Base-by-base conservation (phyloP, 2,888 invertebrate species). In the Linyphia triangularis region DNA sequence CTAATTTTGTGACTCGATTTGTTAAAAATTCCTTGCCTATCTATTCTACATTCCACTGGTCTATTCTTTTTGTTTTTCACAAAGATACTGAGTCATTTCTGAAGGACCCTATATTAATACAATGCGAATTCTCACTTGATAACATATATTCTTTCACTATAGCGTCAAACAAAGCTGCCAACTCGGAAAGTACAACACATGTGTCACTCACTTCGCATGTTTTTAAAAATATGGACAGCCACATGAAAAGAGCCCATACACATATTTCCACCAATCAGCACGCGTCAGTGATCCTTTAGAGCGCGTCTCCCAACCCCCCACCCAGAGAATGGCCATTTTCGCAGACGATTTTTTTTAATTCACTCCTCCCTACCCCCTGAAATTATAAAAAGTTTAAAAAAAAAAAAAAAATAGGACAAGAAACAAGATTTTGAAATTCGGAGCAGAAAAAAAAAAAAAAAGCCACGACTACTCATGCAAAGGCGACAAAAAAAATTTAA, bases 251-350 rank as follows among this genome's bases (percentile, higher is more conserved):
- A 3, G 9, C 67, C 22, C 24, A n/a, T 40, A 43, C 43, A 28
- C 16, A 24, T 43, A n/a, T n/a, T n/a, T 72, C 72, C 51, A 40
- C 43, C n/a, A 72, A 51, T 51, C 16, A 51, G 43, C 72, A 40
- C 51, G n/a, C 26, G 13, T 24, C 51, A 40, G 16, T 28, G 51
- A 40, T 51, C 26, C 26, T 26, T 24, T 43, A 43, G 13, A n/a
- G 9, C 65, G 69, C 69, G 6, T 69, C 2, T 67, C 43, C 40
- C 69, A 19, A 3, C 51, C 51, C 51, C 69, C 19, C n/a, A n/a
- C 37, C 33, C 19, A 10, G 33, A 37, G 69, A 72, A 37, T 26
- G 28, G 13, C 28, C 43, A 43, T 72, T 72, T 72, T 26, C 43
- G 51, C 51, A 51, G n/a, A 51, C 51, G 51, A 51, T n/a, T 51